These are phyloP conservation scores for Sialia sialis DNA, from an alignment of 2,113 vertebrate species.

Conservation along the genomic window DNA sequence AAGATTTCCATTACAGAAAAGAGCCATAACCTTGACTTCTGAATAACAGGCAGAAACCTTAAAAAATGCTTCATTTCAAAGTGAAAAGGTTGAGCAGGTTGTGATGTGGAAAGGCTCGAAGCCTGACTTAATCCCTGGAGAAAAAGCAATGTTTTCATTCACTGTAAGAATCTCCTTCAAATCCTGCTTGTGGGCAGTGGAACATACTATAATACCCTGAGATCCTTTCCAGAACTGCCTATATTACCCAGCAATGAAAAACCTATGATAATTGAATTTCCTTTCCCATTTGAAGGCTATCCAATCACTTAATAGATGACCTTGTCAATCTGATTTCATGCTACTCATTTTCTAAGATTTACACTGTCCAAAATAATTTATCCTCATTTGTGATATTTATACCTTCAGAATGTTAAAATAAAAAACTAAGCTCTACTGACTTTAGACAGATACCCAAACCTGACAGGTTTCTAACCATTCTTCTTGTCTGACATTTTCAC, in stretches of 20 bases:
- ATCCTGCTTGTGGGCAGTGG: not conserved
- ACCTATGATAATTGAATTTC: not conserved
- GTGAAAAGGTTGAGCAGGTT: not conserved
- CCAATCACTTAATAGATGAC: not conserved
- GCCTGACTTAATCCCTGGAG: not conserved
- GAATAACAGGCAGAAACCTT: not conserved
- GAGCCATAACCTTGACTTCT: not conserved
- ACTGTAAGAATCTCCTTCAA: not conserved
- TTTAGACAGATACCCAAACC: not conserved
- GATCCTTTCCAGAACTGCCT: not conserved
- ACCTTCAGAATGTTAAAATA: not conserved
- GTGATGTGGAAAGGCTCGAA: not conserved
- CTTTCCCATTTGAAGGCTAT: not conserved
- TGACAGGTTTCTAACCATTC: not conserved
- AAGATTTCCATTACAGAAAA: not conserved
- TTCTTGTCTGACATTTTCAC: not conserved
- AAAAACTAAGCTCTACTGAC: not conserved
- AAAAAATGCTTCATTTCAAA: not conserved
- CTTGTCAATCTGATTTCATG: not conserved
- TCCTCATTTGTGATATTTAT: not conserved
- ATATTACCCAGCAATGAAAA: not conserved
- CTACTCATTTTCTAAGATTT: not conserved
- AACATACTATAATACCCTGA: not conserved
- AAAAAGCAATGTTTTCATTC: not conserved
- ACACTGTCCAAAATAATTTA: not conserved